Percentiles rank a stretch among this genome's conserved stretches.
phyloP scores from a whole-genome alignment of 2,113 vertebrate genomes.

The Campylorhamphus procurvoides region DNA sequence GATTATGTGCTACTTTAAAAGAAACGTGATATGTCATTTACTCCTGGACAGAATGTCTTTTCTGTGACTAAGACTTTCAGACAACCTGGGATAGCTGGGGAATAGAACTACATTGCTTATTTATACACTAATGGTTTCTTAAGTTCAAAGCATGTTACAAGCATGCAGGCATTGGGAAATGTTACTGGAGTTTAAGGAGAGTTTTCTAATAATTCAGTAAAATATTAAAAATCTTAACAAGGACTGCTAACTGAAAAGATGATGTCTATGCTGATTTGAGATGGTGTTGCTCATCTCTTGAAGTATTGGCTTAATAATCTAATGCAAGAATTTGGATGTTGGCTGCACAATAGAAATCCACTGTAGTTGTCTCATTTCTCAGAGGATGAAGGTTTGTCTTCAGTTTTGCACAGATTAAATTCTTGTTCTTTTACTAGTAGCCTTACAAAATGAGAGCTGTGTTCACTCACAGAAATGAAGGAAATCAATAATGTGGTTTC shows the following conservation, averaged over 20 bases:
- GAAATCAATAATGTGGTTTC: background rate
- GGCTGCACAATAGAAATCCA: background rate
- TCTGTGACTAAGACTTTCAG: background rate
- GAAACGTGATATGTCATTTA: background rate
- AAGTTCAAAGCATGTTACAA: background rate
- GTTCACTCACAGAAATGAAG: background rate
- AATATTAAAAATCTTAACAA: background rate
- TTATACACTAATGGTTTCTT: background rate
- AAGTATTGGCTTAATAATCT: background rate
- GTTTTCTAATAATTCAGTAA: background rate
- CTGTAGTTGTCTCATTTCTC: background rate
- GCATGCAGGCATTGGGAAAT: background rate
- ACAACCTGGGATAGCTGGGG: background rate
- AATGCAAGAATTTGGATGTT: background rate
- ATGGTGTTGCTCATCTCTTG: background rate
- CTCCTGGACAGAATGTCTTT: background rate
- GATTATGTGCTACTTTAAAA: background rate
- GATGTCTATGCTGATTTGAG: background rate
- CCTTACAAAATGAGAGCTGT: background rate
- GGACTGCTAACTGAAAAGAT: background rate
- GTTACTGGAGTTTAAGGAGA: background rate
- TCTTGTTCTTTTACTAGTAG: background rate
- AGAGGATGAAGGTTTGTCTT: background rate
- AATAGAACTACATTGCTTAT: background rate
- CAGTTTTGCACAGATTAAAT: background rate